Evolutionary conservation across 2,113 vertebrate species (phyloP), one percentile per base, ranked within the genome.

Genomic region (Xiphias gladius): DNA sequence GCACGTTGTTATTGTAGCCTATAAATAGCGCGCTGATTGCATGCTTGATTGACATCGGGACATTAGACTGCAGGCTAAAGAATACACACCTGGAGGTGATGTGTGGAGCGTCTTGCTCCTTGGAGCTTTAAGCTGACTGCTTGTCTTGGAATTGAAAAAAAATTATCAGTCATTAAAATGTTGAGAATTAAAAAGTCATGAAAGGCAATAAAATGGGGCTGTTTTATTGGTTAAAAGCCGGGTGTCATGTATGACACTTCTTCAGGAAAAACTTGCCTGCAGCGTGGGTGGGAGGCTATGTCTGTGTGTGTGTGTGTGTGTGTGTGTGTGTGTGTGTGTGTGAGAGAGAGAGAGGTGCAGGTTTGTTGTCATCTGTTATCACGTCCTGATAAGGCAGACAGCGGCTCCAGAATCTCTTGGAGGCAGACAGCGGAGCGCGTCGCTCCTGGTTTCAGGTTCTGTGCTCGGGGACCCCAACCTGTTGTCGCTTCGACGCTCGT

Each of bases 331-430:
- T n/a, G 32, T 67, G 69, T 64, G 75, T 68, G 64, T 30, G 67
- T 17, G 71, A 43, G 52, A 1, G 66, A 0, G 72, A 17, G 71
- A 43, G 52, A 5, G 68, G 6, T 83, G 87, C 71, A 84, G 91
- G 92, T 94, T 93, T 94, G 95, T 95, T 94, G 94, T 94, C 92
- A 83, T 95, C 94, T 94, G 94, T 95, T 96, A 96, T 95, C 95
- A 90, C 88, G 69, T 92, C 76, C 90, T 78, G 94, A 95, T 95
- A 95, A 95, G 78, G 50, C 93, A 73, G 91, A 85, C 93, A 83
- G 93, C 83, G 94, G 92, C 95, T 93, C 95, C 94, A 91, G 85
- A 78, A 92, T 94, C 93, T 94, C 79, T 93, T 63, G 83, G 88
- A 90, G 89, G 65, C 91, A 93, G 94, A 95, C 95, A 89, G 90